Percentiles rank a stretch among this genome's conserved stretches.
phyloP scores from a whole-genome alignment of 2,888 invertebrate genomes.

The Drosophila silvestris region DNA sequence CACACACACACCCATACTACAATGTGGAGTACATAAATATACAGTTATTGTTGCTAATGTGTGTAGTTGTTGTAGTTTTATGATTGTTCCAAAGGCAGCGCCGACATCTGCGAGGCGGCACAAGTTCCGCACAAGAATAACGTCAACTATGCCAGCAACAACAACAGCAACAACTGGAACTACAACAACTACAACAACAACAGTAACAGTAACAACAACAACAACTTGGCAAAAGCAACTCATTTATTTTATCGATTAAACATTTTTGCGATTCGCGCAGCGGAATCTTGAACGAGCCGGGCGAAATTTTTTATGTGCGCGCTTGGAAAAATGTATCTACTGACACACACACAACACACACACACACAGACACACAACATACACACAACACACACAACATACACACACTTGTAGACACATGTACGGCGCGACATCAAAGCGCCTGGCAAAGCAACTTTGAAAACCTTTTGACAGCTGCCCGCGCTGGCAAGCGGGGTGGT shows the following conservation, averaged over 20 bases:
- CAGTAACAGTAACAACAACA: conserved; percentile 31
- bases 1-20: conserved; percentile 3
- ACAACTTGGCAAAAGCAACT: conserved; percentile 71
- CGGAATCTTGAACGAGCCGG: conserved; percentile 72
- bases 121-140: conserved; percentile 68
- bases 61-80: conserved; percentile 45
- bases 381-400: conserved; percentile 28
- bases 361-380: conserved; percentile 38
- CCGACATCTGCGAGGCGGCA: conserved; percentile 55
- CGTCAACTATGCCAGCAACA: conserved; percentile 68
- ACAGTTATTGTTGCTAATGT: conserved; percentile 49
- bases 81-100: conserved; percentile 57
- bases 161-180: conserved; percentile 29
- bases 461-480: conserved; percentile 77
- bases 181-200: conserved; percentile 32
- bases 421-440: conserved; percentile 73
- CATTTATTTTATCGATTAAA: conserved; percentile 84
- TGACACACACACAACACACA: conserved; percentile 62
- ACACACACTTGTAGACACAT: conserved; percentile 24
- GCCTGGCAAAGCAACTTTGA: conserved; percentile 73
- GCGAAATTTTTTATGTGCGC: conserved; percentile 61
- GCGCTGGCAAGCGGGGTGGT: conserved; percentile 27
- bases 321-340: conserved; percentile 75
- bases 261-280: conserved; percentile 82
- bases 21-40: conserved; percentile 64